phyloP scores from a whole-genome alignment of 2,113 vertebrate genomes.

The Mohoua ochrocephala region DNA sequence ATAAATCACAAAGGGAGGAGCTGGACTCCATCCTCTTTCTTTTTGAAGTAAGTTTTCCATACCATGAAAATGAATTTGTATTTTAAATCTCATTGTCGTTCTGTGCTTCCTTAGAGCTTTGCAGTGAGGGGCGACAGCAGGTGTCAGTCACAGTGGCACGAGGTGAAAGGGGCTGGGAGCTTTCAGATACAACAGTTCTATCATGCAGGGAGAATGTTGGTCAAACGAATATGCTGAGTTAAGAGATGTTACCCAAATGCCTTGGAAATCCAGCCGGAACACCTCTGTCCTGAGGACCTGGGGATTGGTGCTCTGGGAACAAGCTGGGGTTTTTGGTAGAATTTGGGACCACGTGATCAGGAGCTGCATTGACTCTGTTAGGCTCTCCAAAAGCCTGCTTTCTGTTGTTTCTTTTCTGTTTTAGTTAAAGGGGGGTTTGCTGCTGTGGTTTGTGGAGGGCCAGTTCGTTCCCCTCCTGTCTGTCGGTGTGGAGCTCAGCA shows the following conservation, averaged over 20 bases:
- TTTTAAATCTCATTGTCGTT: background rate
- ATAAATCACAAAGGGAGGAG: conserved; percentile 99
- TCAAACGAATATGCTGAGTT: background rate
- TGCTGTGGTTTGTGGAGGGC: background rate
- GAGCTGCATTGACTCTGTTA: background rate
- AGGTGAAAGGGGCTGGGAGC: background rate
- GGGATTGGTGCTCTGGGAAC: background rate
- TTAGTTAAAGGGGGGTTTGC: background rate
- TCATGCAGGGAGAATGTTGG: background rate
- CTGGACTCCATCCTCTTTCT: conserved; percentile 99
- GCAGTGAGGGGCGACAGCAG: background rate
- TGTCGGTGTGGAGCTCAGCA: background rate
- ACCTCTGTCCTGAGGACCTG: background rate
- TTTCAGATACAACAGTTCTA: background rate
- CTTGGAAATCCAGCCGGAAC: background rate
- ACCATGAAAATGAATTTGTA: background rate
- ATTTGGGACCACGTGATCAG: background rate
- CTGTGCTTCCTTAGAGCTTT: background rate
- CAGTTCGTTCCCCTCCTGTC: fast-evolving
- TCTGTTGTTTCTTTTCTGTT: background rate
- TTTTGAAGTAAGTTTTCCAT: conserved; percentile 91
- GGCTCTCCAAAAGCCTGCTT: background rate
- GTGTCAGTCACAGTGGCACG: background rate
- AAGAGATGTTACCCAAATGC: background rate
- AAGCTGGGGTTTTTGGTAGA: fast-evolving